Conservation (phyloP, 2,888 invertebrate genomes). For the Pachymerium ferrugineum region DNA sequence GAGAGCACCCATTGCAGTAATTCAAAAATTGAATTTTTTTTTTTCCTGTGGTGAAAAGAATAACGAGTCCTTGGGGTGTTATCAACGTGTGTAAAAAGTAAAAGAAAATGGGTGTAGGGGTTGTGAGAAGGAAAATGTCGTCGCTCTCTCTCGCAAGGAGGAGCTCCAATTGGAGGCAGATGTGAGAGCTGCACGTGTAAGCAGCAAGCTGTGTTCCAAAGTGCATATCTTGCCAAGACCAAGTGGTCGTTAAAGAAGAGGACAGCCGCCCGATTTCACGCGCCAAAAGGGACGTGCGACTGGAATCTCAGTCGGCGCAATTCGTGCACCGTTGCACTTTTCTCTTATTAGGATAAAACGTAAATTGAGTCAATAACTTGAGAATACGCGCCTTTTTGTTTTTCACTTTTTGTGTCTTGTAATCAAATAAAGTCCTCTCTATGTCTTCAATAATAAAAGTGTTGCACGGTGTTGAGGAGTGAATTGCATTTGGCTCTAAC, state of each 20-base stretch:
- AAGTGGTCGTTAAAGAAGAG: conserved; percentile 5
- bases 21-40: no score
- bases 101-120: no score
- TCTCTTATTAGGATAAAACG: not conserved
- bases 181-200: not conserved
- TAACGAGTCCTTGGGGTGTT: no score
- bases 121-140: not conserved
- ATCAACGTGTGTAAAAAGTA: no score
- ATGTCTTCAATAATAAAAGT: no score
- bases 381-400: no score
- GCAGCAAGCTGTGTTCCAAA: conserved; percentile 2
- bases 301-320: not conserved
- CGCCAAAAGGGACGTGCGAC: not conserved
- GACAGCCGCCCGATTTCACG: conserved; percentile 1
- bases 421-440: no score
- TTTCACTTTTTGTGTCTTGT: no score
- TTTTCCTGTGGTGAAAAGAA: no score
- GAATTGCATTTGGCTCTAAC: not conserved
- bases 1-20: no score
- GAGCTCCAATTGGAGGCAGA: not conserved
- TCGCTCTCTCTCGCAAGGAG: not conserved
- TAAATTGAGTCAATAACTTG: no score
- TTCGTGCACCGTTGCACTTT: not conserved
- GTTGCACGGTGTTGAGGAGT: no score
- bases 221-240: conserved; percentile 1